Evolutionary conservation across 2,797 vertebrate species (phyloP).

Genomic region (Rhinichthys osculus): DNA sequence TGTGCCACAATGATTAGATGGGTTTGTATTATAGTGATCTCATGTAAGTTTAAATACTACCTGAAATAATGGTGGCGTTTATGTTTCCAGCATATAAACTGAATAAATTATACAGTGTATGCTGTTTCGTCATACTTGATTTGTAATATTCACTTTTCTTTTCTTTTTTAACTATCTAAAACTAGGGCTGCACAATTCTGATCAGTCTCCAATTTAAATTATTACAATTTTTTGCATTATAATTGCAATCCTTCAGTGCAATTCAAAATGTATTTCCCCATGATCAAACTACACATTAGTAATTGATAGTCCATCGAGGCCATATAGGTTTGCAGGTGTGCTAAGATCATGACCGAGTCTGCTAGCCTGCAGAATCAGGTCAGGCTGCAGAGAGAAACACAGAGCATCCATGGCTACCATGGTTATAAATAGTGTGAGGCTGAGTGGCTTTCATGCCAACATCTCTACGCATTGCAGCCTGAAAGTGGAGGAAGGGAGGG

Average conservation of each 20-base stretch:
- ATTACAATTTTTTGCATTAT: neutral
- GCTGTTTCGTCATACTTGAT: neutral
- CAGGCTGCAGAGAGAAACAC: constrained; percentile 47
- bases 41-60: neutral
- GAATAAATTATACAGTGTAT: neutral
- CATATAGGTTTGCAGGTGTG: constrained; percentile 10
- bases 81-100: neutral
- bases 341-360: constrained; percentile 20
- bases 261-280: neutral
- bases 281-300: neutral
- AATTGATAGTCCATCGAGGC: neutral
- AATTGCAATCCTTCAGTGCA: no score
- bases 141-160: neutral
- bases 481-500: constrained; percentile 35
- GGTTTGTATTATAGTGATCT: neutral
- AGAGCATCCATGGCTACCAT: constrained; percentile 56
- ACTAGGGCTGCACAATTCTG: neutral
- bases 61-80: neutral
- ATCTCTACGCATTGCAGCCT: constrained; percentile 63
- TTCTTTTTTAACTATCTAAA: neutral
- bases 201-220: neutral
- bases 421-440: constrained; percentile 70
- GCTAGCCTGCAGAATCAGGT: constrained; percentile 55
- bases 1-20: neutral
- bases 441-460: constrained; percentile 58